Percentiles rank a stretch among this genome's conserved stretches.
phyloP scores from a whole-genome alignment of 2,797 vertebrate genomes.

The Nannoperca australis region DNA sequence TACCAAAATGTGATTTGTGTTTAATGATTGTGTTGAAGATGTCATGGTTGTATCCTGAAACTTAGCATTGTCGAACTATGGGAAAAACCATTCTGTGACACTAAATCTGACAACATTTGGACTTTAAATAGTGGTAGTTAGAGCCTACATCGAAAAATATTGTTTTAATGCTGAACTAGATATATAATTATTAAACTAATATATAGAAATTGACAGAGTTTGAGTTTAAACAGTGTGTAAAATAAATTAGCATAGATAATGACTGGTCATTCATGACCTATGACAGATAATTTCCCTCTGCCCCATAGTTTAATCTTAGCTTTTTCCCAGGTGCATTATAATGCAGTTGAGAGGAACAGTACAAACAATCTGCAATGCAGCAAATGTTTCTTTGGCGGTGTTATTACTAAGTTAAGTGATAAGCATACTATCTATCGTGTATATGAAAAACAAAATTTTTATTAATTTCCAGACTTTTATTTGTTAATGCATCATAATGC shows the following conservation, averaged over 20 bases:
- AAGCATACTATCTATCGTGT: conserved; percentile 57
- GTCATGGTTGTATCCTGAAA: conserved; percentile 19
- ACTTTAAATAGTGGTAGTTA: not conserved
- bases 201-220: not conserved
- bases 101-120: conserved; percentile 1
- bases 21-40: conserved; percentile 14
- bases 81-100: conserved; percentile 11
- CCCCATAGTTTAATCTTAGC: conserved; percentile 28
- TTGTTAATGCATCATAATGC: conserved; percentile 63
- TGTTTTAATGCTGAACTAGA: conserved; percentile 18
- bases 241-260: conserved; percentile 24
- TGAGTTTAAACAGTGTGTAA: conserved; percentile 55
- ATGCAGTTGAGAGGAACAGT: conserved; percentile 22
- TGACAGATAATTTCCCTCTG: conserved; percentile 46
- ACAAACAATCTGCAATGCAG: conserved; percentile 46
- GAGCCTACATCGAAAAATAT: conserved; percentile 12
- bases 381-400: conserved; percentile 41
- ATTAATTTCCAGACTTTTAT: conserved; percentile 63
- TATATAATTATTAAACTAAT: too few species aligned
- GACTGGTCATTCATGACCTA: conserved; percentile 25
- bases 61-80: not conserved
- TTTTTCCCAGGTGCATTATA: conserved; percentile 30
- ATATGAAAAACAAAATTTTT: conserved; percentile 58
- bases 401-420: conserved; percentile 51
- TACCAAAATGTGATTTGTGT: conserved; percentile 34